Base-by-base conservation (phyloP, 2,888 invertebrate species). In the Agriopis marginaria region DNA sequence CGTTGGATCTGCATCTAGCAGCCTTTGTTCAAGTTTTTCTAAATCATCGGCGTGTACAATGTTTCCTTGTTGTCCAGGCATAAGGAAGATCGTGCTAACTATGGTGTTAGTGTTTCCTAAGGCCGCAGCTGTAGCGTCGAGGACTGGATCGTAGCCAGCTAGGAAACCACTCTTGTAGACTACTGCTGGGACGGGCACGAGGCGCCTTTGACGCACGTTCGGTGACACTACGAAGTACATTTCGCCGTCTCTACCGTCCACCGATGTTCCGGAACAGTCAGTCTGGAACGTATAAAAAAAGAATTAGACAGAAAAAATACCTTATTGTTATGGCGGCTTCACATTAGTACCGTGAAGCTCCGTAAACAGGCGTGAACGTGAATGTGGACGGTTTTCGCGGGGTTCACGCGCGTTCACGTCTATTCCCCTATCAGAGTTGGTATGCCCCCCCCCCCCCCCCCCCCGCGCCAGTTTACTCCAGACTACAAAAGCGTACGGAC, bases 51-150 rank as follows among this genome's bases (percentile, higher is more conserved):
- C 97, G 0, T 97, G 97, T 2, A 97, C 97, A 0, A 96, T 95
- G 64, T 97, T 96, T 40, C 97, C 97, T 89, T 97, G 97, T 83
- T 97, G 97, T 0, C 98, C 98, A 0, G 98, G 98, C 94, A 98
- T 96, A 0, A 98, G 95, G 76, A 98, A 96, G 53, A 98, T 95
- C 0, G 97, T 97, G 80, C 97, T 97, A 0, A 98, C 95, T 0
- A 96, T 94, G 62, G 97, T 96, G 72, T 96, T 96, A 42, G 95
- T 95, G 44, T 95, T 95, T 10, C 97, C 97, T 62, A 98, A 91
- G 9, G 97, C 96, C 6, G 97, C 96, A 0, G 97, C 97, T 0
- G 98, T 98, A 0, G 97, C 98, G 82, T 98, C 98, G 47, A 98
- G 88, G 47, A 96, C 96, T 0, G 97, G 97, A 78, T 98, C 98